Percentiles rank a stretch among this genome's conserved stretches.
Conservation (phyloP, 1,140 invertebrate species). For the Anastrepha ludens region DNA sequence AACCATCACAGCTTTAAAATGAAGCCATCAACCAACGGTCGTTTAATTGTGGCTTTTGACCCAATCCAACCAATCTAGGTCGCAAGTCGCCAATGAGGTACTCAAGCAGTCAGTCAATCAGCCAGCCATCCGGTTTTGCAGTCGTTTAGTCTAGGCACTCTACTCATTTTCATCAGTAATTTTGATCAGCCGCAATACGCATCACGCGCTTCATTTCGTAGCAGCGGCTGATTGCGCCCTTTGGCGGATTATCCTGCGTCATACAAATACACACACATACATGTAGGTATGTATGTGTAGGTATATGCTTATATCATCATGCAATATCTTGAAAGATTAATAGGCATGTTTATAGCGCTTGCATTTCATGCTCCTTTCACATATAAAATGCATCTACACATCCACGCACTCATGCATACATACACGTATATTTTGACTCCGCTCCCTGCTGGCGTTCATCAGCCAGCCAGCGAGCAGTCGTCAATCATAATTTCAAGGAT, state of each 20-base stretch:
- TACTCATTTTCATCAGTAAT: background rate
- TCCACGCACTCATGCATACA: background rate
- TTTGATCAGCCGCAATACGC: background rate
- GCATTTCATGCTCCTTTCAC: constrained; percentile 30
- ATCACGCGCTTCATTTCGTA: background rate
- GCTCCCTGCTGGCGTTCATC: background rate
- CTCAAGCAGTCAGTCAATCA: background rate
- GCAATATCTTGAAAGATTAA: constrained; percentile 16
- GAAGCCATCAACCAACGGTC: constrained; percentile 9
- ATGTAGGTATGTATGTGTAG: background rate
- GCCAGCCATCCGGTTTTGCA: background rate
- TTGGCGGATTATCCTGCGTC: background rate
- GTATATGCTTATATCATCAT: background rate
- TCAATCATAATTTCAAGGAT: constrained; percentile 50
- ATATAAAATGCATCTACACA: background rate
- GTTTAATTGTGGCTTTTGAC: background rate
- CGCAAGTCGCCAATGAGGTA: background rate
- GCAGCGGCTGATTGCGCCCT: background rate
- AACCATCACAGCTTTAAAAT: background rate
- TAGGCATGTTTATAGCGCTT: background rate
- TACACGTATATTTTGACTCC: too few relatives aligned
- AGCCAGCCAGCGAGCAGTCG: background rate
- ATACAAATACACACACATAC: background rate
- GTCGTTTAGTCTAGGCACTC: background rate
- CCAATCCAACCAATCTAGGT: background rate